phyloP scores from a whole-genome alignment of 2,113 vertebrate species.

The Charadrius vociferus region DNA sequence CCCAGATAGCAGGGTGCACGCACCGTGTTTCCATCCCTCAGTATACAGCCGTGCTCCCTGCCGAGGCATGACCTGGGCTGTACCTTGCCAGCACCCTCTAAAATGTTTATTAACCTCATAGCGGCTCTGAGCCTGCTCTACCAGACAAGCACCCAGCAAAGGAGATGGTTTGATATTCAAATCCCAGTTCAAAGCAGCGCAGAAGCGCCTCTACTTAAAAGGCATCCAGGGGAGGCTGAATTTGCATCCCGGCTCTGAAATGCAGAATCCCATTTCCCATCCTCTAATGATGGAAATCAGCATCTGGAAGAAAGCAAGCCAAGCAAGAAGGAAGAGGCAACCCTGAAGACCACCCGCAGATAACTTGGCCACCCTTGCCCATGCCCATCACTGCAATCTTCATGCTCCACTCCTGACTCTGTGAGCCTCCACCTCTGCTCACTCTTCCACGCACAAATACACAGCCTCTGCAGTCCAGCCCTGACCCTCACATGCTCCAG shows the following conservation, averaged over 20 bases:
- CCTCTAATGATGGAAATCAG: neutral
- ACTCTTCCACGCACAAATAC: neutral
- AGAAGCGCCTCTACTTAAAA: neutral
- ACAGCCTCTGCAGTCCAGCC: fast-evolving
- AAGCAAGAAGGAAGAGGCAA: neutral
- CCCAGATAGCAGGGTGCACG: fast-evolving
- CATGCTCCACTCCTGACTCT: fast-evolving
- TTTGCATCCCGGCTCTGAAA: conserved; percentile 10
- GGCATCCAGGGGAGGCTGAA: neutral
- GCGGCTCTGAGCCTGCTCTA: neutral
- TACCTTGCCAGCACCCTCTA: neutral
- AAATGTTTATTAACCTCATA: neutral
- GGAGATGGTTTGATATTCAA: conserved; percentile 19
- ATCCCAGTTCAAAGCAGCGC: neutral
- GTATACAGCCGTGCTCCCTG: neutral
- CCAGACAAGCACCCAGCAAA: neutral
- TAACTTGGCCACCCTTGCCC: neutral
- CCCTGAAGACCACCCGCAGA: neutral
- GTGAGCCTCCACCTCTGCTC: neutral
- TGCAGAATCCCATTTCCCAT: conserved; percentile 1
- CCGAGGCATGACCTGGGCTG: neutral
- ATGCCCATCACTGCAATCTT: neutral
- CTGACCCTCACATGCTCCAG: fast-evolving
- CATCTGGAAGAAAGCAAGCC: neutral
- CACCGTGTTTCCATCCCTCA: fast-evolving